A percentile compares a stretch with the other conserved stretches of the same genome.
Conservation (phyloP, 2,113 vertebrate species). For the Cepphus grylle region DNA sequence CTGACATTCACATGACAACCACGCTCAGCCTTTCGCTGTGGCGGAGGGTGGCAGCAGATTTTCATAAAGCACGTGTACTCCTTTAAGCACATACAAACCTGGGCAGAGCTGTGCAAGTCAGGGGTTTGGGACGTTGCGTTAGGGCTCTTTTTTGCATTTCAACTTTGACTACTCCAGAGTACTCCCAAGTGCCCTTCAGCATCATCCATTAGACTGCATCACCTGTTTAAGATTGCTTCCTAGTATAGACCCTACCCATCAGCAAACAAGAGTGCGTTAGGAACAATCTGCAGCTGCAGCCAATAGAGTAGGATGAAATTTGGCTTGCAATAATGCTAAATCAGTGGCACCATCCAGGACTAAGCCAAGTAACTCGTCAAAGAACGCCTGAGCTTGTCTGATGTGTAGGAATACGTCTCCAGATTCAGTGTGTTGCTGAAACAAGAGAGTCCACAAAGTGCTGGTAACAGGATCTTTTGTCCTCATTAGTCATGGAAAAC, state of each 20-base stretch:
- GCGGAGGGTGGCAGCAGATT: constrained; percentile 28
- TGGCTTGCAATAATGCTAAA: neutral
- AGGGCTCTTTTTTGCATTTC: neutral
- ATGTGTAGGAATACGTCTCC: neutral
- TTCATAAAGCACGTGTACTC: neutral
- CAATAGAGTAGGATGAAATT: neutral
- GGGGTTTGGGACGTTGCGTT: neutral
- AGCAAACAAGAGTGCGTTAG: neutral
- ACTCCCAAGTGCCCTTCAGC: neutral
- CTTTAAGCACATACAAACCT: neutral
- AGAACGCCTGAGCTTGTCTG: neutral
- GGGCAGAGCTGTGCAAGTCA: neutral
- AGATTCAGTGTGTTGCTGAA: neutral
- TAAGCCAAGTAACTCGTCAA: neutral
- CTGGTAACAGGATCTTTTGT: neutral
- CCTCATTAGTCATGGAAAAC: neutral
- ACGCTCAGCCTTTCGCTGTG: neutral
- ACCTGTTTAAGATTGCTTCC: neutral
- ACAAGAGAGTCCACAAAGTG: neutral
- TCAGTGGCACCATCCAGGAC: neutral
- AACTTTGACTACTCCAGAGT: neutral
- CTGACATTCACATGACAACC: neutral
- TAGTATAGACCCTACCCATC: fast-evolving
- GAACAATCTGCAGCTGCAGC: neutral
- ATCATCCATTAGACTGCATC: neutral